Conservation (phyloP, 1,140 invertebrate species). For the Drosophila bipectinata region DNA sequence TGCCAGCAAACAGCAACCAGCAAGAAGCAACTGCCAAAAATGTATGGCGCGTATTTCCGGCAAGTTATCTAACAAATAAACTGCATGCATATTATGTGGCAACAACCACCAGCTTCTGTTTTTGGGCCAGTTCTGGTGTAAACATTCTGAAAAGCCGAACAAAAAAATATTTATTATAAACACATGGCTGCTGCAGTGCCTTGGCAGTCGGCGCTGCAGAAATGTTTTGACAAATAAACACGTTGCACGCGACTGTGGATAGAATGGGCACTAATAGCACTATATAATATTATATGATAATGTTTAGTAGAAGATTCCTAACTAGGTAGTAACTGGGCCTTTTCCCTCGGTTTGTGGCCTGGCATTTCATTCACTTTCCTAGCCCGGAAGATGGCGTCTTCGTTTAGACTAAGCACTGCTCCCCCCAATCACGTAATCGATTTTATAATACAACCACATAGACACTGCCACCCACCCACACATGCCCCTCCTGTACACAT, state of each 20-base stretch:
- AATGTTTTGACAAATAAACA: constrained; percentile 81
- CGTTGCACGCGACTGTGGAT: constrained; percentile 64
- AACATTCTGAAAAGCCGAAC: constrained; percentile 59
- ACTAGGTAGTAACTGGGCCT: constrained; percentile 16
- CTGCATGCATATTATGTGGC: constrained; percentile 66
- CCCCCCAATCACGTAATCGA: constrained; percentile 74
- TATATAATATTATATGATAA: too few species aligned
- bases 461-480: background rate
- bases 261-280: too few species aligned
- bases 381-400: constrained; percentile 66
- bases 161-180: constrained; percentile 69
- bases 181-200: constrained; percentile 56
- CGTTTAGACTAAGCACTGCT: constrained; percentile 35
- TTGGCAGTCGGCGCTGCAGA: constrained; percentile 54
- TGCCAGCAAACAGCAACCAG: constrained; percentile 1
- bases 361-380: constrained; percentile 53
- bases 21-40: background rate
- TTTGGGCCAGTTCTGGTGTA: constrained; percentile 36
- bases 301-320: background rate
- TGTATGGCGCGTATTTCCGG: constrained; percentile 33
- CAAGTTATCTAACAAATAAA: constrained; percentile 67
- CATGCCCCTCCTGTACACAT: constrained; percentile 6
- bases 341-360: background rate
- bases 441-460: constrained; percentile 65
- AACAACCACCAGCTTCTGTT: constrained; percentile 34